Conservation (phyloP, 2,113 vertebrate genomes). For the Alces alces region DNA sequence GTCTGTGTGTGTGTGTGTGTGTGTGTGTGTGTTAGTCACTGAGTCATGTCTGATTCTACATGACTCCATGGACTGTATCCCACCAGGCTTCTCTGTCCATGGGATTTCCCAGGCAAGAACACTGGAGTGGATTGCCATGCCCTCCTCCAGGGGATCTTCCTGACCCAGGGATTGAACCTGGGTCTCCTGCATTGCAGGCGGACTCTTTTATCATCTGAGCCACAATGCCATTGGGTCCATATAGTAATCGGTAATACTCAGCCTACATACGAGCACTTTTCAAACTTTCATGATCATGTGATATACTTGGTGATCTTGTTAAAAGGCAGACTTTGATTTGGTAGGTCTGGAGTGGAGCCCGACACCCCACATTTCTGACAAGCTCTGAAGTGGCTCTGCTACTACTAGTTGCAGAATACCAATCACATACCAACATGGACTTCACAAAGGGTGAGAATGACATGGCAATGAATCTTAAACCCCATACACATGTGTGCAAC, state of each 20-base stretch:
- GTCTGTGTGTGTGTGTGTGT: not conserved
- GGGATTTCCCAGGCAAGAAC: not conserved
- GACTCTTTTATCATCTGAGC: not conserved
- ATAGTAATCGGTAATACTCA: not conserved
- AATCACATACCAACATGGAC: accelerated
- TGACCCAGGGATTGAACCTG: not conserved
- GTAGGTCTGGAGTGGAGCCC: not conserved
- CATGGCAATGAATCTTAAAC: not conserved
- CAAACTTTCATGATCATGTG: not conserved
- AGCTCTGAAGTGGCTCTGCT: not conserved
- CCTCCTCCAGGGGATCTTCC: not conserved
- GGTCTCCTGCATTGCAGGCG: not conserved
- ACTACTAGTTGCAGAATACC: accelerated
- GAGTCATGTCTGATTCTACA: not conserved
- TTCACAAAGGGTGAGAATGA: not conserved
- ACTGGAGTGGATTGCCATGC: not conserved
- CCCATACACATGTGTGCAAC: not conserved
- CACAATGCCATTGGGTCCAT: not conserved
- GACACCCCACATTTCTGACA: not conserved
- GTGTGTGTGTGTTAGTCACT: not conserved
- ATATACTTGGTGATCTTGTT: not conserved
- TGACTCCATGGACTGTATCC: not conserved
- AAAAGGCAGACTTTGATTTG: not conserved
- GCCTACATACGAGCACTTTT: not conserved
- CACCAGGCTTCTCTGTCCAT: not conserved